Evolutionary conservation across 2,797 vertebrate genomes (phyloP).

Genomic region (Spondyliosoma cantharus): DNA sequence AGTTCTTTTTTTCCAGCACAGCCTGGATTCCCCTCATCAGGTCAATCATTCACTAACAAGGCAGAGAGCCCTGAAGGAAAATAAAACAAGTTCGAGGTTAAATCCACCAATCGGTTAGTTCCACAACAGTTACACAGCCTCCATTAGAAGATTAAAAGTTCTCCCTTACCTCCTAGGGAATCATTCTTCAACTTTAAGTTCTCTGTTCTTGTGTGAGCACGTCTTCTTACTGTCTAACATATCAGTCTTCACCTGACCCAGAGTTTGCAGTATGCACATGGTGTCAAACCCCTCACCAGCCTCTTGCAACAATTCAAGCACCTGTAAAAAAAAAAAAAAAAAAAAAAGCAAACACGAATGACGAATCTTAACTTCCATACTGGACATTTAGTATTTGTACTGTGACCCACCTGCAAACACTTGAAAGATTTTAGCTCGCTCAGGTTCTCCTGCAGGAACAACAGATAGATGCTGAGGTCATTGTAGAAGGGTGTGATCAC

Average conservation of each 20-base stretch:
- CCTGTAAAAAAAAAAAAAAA: slow-evolving; percentile 64
- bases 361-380: not conserved
- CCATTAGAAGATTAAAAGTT: not conserved
- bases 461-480: slow-evolving; percentile 94
- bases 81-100: slow-evolving; percentile 14
- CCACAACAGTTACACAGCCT: not conserved
- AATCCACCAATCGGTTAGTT: not conserved
- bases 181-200: slow-evolving; percentile 48
- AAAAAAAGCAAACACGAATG: not conserved
- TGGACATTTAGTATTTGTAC: not conserved
- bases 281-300: slow-evolving; percentile 87
- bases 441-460: slow-evolving; percentile 95
- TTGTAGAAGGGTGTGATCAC: slow-evolving; percentile 87
- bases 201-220: slow-evolving; percentile 36
- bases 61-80: slow-evolving; percentile 35
- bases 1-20: slow-evolving; percentile 43
- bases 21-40: slow-evolving; percentile 27
- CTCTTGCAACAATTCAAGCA: slow-evolving; percentile 91
- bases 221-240: slow-evolving; percentile 84
- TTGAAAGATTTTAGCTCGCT: slow-evolving; percentile 95
- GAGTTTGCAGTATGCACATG: slow-evolving; percentile 88
- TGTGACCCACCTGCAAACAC: slow-evolving; percentile 87
- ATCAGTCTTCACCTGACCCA: slow-evolving; percentile 92
- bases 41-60: slow-evolving; percentile 11
- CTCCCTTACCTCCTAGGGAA: slow-evolving; percentile 46